phyloP scores from a whole-genome alignment of 1,140 invertebrate genomes.

The Trichonephila clavipes region DNA sequence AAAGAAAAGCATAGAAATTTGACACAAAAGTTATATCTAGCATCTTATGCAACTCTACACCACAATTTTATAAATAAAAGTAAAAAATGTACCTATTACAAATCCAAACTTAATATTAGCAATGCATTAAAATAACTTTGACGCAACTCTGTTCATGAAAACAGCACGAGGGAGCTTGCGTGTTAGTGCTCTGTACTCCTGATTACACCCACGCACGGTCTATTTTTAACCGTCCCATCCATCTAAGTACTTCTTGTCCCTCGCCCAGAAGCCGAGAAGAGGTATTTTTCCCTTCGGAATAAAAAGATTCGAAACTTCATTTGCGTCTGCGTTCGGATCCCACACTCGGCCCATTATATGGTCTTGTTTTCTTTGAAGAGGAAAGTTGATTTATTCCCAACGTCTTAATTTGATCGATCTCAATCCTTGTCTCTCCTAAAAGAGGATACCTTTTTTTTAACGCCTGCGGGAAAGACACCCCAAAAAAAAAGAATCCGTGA shows the following conservation, averaged over 20 bases:
- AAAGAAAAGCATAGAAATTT: too few species aligned
- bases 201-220: too few species aligned
- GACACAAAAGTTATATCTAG: too few species aligned
- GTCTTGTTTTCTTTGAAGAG: background rate
- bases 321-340: background rate
- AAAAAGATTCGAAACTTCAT: background rate
- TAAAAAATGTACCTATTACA: too few species aligned
- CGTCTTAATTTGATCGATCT: constrained; percentile 15
- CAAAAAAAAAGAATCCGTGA: background rate
- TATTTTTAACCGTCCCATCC: background rate
- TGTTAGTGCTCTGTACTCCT: too few species aligned
- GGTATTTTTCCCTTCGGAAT: background rate
- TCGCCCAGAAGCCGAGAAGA: background rate
- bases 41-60: too few species aligned
- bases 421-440: background rate
- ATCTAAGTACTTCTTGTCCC: background rate
- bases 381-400: background rate
- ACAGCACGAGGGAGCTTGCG: too few species aligned
- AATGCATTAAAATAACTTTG: too few species aligned
- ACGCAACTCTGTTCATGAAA: too few species aligned
- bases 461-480: background rate
- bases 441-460: background rate
- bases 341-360: background rate
- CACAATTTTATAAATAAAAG: too few species aligned
- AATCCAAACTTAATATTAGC: too few species aligned